Evolutionary conservation across 2,113 vertebrate species (phyloP).

Genomic region (Macheiramphus alcinus): DNA sequence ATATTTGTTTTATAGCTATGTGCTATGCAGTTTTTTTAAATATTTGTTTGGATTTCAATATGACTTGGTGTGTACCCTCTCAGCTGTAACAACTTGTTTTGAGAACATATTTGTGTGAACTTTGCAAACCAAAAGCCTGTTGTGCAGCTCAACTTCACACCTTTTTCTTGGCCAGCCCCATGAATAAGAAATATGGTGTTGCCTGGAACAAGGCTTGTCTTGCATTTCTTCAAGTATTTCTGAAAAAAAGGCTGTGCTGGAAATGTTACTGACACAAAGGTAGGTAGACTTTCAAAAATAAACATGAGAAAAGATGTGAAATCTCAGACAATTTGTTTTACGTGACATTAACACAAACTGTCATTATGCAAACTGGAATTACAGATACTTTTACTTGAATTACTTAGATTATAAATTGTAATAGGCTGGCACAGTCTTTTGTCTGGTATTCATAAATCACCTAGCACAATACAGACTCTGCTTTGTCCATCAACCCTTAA

Average conservation of each 20-base stretch:
- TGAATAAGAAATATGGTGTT: not conserved
- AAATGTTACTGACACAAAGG: not conserved
- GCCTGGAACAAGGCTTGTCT: not conserved
- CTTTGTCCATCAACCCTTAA: not conserved
- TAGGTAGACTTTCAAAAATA: not conserved
- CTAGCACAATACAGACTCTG: not conserved
- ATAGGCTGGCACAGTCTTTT: not conserved
- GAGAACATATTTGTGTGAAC: constrained; percentile 30
- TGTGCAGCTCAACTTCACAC: not conserved
- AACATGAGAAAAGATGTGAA: not conserved
- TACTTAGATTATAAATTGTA: not conserved
- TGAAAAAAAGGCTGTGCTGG: not conserved
- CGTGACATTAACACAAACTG: not conserved
- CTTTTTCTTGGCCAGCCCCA: not conserved
- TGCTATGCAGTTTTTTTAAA: not conserved
- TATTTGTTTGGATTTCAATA: not conserved
- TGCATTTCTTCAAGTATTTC: not conserved
- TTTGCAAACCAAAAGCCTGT: not conserved
- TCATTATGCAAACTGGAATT: not conserved
- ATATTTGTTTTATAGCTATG: not conserved
- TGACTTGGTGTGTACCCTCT: not conserved
- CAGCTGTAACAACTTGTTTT: not conserved
- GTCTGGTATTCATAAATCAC: not conserved
- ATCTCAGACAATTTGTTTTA: not conserved
- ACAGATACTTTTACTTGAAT: not conserved